Evolutionary conservation across 2,113 vertebrate species (phyloP), one percentile per base, ranked within the genome.

Genomic region (Dipodomys ordii): DNA sequence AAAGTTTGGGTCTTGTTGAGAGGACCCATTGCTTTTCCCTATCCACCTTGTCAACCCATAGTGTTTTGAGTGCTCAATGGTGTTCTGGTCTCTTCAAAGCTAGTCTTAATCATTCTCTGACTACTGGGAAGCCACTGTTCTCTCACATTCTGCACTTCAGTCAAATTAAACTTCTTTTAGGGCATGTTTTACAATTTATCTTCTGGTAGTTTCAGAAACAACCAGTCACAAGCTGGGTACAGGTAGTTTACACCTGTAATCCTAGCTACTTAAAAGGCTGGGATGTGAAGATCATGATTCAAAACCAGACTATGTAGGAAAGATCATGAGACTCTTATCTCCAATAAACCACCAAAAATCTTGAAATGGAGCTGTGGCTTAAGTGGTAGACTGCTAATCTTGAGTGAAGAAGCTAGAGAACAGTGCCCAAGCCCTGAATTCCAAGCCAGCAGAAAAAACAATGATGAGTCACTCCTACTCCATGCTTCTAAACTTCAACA

Each of bases 101-200:
- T 90, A 67, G 4, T 25, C 57, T 92, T 90, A 83, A 79, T 13
- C 15, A 77, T 91, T 13, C 16, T 83, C 35, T 79, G 35, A 44
- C 18, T 23, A 10, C 11, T 19, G 69, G n/a, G 28, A 9, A 69
- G 10, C 27, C 28, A 73, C 16, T 53, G 87, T 83, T 82, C 71
- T 90, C 9, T 82, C 78, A 12, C n/a, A 74, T 4, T 53, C 32
- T 69, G 19, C 3, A 67, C 23, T 72, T 20, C 72, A 90, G 16
- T 20, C 13, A 83, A n/a, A 84, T 7, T 74, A 20, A 83, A 74
- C 16, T 79, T 20, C 74, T 90, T 87, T 80, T 35, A 69, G 15
- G n/a, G 83, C 25, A 80, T 94, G 73, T 12, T 32, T 64, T 27
- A 87, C 39, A 90, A 28, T 80, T 76, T 87, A 18, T 32, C n/a